Evolutionary conservation across 1,140 invertebrate species (phyloP), one percentile per base, ranked within the genome.

Genomic region (Metopolophium dirhodum): DNA sequence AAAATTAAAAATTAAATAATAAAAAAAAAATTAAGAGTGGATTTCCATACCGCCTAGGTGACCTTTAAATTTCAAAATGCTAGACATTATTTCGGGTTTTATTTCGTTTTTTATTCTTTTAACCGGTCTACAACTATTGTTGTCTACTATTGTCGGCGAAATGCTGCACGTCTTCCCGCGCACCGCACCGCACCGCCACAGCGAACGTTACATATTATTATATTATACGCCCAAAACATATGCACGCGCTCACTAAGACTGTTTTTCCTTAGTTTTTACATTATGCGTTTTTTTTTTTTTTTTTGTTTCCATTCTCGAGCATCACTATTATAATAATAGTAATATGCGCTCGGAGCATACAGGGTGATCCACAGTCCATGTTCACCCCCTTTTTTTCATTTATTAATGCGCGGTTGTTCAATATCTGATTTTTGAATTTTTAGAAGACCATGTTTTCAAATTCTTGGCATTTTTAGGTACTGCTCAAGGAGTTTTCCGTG

Each of bases 71-170:
- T 49, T 51, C 47, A 35, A 88, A 88, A 88, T 35, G 47, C 86
- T 88, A 88, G 30, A 51, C 35, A 88, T n/a, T 20, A 51, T 88
- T 88, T 88, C 86, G 86, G 37, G 41, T 86, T 86, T 86, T 86
- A 77, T 30, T 68, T 68, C 20, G 61, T n/a, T 68, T 68, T 68
- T n/a, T n/a, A 68, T 77, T 77, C 45, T 22, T 35, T 18, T 45
- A 9, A 88, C 86, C n/a, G 30, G 86, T 88, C 86, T 88, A 88
- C 83, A 41, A 41, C 86, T 88, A 88, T 88, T 51, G 47, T 88
- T 51, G 37, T 45, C 41, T 45, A 86, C 86, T 88, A 86, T 47
- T 86, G 85, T 86, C 85, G 85, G 85, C 85, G 26, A 86, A 86
- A 86, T 86, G 61, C 61, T 77, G 30, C 30, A 77, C 61, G 61